Conservation (phyloP, 2,888 invertebrate species). For the Drosophila lutescens region DNA sequence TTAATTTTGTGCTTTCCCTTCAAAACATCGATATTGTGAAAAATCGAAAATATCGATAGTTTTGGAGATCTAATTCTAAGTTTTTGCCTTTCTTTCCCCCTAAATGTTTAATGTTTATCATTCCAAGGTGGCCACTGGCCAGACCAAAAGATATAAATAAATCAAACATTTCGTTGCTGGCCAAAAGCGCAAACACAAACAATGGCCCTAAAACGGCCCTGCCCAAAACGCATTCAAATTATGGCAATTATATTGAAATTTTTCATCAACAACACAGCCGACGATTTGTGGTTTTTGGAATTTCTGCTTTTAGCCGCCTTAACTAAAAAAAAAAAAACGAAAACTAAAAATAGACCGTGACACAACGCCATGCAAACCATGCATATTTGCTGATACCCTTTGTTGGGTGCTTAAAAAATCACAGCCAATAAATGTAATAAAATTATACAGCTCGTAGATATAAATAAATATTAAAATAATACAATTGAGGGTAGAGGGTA, state of each 20-base stretch:
- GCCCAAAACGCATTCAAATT: constrained; percentile 75
- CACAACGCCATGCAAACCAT: constrained; percentile 49
- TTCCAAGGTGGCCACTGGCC: constrained; percentile 11
- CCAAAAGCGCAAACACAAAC: constrained; percentile 19
- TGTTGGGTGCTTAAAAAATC: neutral
- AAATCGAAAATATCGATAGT: too few species aligned
- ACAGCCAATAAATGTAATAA: constrained; percentile 12
- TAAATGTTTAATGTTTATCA: neutral
- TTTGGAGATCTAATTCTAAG: too few species aligned
- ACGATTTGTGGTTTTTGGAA: constrained; percentile 60
- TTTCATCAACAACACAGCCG: constrained; percentile 37
- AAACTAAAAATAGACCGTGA: constrained; percentile 60
- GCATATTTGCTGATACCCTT: constrained; percentile 44
- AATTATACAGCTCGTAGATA: constrained; percentile 11
- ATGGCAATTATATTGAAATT: constrained; percentile 75
- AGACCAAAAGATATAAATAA: constrained; percentile 23
- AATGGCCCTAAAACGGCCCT: constrained; percentile 50
- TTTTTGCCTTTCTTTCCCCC: too few species aligned
- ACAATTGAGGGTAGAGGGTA: constrained; percentile 6
- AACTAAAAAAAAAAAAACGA: constrained; percentile 44
- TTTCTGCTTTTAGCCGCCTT: constrained; percentile 62
- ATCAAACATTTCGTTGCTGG: constrained; percentile 17
- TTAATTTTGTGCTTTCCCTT: too few species aligned
- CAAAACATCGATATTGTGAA: too few species aligned
- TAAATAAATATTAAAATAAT: constrained; percentile 16